Evolutionary conservation across 2,888 invertebrate species (phyloP).

Genomic region (Sepiola atlantica): DNA sequence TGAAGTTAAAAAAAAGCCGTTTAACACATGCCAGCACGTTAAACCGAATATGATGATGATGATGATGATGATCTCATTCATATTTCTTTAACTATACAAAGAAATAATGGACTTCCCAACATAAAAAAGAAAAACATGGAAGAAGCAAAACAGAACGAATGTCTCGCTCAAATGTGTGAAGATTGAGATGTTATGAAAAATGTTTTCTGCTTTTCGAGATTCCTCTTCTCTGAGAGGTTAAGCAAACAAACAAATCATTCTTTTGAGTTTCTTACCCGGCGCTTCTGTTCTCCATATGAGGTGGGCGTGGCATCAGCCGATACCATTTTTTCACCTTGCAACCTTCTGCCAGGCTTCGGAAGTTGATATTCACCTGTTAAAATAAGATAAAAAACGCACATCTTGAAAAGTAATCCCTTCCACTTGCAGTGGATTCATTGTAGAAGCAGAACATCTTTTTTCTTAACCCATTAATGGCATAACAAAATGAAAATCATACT

Average conservation of each 20-base stretch:
- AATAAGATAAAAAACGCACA: background rate
- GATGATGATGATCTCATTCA: no score
- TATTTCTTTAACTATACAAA: background rate
- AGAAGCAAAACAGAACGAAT: no score
- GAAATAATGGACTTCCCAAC: background rate
- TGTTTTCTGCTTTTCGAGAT: background rate
- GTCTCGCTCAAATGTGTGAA: background rate
- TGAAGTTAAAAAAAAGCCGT: no score
- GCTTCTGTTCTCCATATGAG: slow-evolving; percentile 52
- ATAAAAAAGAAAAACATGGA: background rate
- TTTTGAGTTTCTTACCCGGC: slow-evolving; percentile 50
- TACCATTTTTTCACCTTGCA: slow-evolving; percentile 60
- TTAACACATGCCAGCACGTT: no score
- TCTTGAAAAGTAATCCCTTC: background rate
- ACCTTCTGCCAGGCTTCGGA: slow-evolving; percentile 51
- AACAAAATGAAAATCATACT: background rate
- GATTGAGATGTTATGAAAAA: background rate
- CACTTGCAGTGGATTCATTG: background rate
- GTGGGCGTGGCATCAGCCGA: slow-evolving; percentile 55
- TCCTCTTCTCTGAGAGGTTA: background rate
- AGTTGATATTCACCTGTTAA: slow-evolving; percentile 52
- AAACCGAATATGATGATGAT: no score
- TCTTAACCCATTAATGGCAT: background rate
- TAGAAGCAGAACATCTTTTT: background rate
- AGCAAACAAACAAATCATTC: background rate